Evolutionary conservation across 2,888 invertebrate species (phyloP).

Genomic region (Nemurella pictetii): DNA sequence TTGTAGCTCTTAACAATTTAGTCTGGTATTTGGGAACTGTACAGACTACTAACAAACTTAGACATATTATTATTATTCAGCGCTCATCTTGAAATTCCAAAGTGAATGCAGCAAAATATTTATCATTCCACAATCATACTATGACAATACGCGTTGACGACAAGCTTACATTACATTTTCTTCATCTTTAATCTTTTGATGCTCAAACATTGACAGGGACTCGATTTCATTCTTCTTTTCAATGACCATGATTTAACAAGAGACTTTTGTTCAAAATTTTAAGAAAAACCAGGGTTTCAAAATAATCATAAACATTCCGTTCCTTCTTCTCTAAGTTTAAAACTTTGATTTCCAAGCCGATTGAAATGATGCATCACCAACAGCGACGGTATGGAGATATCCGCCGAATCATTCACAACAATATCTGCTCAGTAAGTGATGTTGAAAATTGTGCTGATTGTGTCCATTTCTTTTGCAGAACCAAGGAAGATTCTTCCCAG

Average conservation of each 20-base stretch:
- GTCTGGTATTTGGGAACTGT: background rate
- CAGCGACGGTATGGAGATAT: background rate
- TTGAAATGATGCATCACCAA: background rate
- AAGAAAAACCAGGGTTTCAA: background rate
- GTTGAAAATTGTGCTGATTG: background rate
- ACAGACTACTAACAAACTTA: constrained; percentile 11
- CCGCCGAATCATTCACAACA: background rate
- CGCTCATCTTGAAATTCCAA: background rate
- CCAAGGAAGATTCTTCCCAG: constrained; percentile 87
- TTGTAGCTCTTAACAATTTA: background rate
- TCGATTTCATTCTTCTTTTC: background rate
- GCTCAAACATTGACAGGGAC: background rate
- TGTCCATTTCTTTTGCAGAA: constrained; percentile 60
- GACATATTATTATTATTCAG: background rate
- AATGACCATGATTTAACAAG: background rate
- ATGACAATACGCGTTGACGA: background rate
- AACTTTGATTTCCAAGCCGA: background rate
- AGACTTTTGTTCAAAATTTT: background rate
- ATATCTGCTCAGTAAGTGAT: background rate
- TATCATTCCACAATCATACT: background rate
- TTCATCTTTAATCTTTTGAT: background rate
- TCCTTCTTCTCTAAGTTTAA: background rate
- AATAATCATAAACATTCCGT: background rate
- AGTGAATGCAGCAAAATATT: background rate
- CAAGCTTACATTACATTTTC: background rate